Evolutionary conservation across 2,113 vertebrate genomes (phyloP), one percentile per base, ranked within the genome.

Genomic region (Rafetus swinhoei): DNA sequence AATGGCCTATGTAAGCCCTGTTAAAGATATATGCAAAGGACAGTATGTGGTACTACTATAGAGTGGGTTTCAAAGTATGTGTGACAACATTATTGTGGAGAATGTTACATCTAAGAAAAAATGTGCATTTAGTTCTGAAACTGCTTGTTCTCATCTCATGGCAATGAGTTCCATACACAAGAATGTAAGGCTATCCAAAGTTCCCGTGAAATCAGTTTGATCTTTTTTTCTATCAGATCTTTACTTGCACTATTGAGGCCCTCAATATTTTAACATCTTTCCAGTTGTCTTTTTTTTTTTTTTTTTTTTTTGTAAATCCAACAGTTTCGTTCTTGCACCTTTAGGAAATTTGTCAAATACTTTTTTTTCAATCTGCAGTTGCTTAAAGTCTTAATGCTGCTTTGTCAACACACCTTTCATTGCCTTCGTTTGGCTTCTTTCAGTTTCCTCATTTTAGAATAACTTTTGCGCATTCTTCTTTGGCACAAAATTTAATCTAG

Each of bases 41-140:
- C 3, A 1, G 55, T 88, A 57, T 57, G 1, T 82, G 4, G 76
- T 94, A 4, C 50, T 89, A 94, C 2, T 2, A 21, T 4, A 77
- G 8, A 10, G 0, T 0, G 79, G 89, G 76, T 39, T 69, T 69
- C 6, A 69, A 69, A n/a, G 3, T n/a, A 3, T 69, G 29, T 15
- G 29, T 69, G 62, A 69, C 32, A 18, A 69, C 62, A 19, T 69
- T 65, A 32, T 65, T 69, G 32, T n/a, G 32, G 32, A 32, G n/a
- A 69, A 32, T n/a, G 32, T n/a, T 69, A 69, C 16, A 0, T 69
- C 16, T 4, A 16, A n/a, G 62, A 69, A 69, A 69, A n/a, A 32
- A 69, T 69, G 15, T 69, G 62, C 62, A 69, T 69, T 65, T 32
- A 18, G 62, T n/a, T n/a, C 62, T n/a, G 62, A 32, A 69, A 69